These are phyloP conservation scores for Panagrolaimus sp. DNA, from an alignment of 1,140 invertebrate species.

Conservation along the genomic window DNA sequence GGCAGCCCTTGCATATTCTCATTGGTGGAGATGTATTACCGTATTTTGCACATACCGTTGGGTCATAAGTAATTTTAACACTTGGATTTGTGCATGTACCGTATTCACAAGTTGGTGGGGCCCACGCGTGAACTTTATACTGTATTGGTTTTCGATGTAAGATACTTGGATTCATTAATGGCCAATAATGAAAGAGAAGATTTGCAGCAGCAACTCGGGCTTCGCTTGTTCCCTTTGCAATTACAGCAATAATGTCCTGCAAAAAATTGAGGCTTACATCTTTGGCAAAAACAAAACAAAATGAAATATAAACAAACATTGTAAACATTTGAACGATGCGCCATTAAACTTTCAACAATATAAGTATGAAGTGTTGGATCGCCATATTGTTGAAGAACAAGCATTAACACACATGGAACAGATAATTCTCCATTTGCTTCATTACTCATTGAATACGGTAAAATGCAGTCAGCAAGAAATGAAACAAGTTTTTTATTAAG, in stretches of 20 bases:
- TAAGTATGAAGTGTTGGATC: constrained; percentile 65
- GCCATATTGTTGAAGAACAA: constrained; percentile 89
- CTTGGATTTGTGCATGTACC: constrained; percentile 24
- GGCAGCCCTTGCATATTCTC: constrained; percentile 91
- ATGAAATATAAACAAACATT: constrained; percentile 64
- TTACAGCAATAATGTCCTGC: constrained; percentile 87
- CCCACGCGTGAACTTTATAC: constrained; percentile 71
- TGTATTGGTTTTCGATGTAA: constrained; percentile 81
- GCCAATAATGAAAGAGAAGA: constrained; percentile 97
- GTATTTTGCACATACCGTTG: constrained; percentile 66
- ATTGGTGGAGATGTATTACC: constrained; percentile 81
- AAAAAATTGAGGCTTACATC: constrained; percentile 68
- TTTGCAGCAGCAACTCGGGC: constrained; percentile 86
- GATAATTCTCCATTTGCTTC: constrained; percentile 63
- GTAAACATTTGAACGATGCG: not conserved
- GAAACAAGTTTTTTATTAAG: constrained; percentile 91
- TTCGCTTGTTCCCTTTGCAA: constrained; percentile 88
- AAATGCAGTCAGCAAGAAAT: constrained; percentile 85
- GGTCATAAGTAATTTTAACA: constrained; percentile 64
- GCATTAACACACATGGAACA: constrained; percentile 88
- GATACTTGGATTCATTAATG: constrained; percentile 86
- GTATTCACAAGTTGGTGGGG: constrained; percentile 65
- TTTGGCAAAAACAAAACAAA: constrained; percentile 28
- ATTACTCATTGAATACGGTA: constrained; percentile 90
- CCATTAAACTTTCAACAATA: constrained; percentile 10